A percentile compares a stretch with the other conserved stretches of the same genome.
Evolutionary conservation across 2,797 vertebrate species (phyloP).

Genomic region (Podarcis siculus): DNA sequence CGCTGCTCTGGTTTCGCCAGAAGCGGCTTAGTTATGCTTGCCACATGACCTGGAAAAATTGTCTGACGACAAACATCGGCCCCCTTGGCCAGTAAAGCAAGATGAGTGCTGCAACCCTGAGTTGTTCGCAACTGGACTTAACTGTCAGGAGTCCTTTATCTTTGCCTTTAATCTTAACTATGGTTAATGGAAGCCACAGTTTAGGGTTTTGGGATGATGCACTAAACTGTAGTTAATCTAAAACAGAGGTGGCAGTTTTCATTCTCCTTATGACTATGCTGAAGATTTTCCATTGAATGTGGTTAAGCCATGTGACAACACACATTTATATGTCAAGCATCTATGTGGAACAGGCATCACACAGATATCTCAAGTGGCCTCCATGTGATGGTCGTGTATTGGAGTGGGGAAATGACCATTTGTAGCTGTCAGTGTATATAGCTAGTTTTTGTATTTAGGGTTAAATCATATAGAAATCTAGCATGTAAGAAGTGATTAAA

Average conservation of each 20-base stretch:
- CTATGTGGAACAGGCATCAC: background rate
- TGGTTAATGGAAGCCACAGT: background rate
- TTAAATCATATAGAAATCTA: constrained; percentile 59
- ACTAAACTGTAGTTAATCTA: background rate
- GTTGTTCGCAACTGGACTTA: rapidly evolving
- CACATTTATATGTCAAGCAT: background rate
- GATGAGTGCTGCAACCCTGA: no score
- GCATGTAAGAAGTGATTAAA: constrained; percentile 54
- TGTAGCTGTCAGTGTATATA: constrained; percentile 49
- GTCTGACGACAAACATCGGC: no score
- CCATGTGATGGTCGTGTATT: background rate
- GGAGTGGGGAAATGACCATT: background rate
- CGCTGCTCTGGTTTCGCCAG: no score
- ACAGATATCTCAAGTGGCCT: background rate
- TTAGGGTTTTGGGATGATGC: background rate
- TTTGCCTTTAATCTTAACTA: background rate
- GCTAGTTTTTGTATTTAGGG: constrained; percentile 31
- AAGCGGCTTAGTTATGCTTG: no score
- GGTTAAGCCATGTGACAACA: background rate
- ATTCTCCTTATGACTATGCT: background rate
- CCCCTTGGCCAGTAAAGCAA: no score
- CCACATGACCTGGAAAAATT: no score
- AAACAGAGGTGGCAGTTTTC: background rate
- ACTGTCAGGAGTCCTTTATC: no score
- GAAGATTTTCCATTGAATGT: background rate